These are phyloP conservation scores for Picathartes gymnocephalus DNA, from an alignment of 2,113 vertebrate species.

Conservation along the genomic window DNA sequence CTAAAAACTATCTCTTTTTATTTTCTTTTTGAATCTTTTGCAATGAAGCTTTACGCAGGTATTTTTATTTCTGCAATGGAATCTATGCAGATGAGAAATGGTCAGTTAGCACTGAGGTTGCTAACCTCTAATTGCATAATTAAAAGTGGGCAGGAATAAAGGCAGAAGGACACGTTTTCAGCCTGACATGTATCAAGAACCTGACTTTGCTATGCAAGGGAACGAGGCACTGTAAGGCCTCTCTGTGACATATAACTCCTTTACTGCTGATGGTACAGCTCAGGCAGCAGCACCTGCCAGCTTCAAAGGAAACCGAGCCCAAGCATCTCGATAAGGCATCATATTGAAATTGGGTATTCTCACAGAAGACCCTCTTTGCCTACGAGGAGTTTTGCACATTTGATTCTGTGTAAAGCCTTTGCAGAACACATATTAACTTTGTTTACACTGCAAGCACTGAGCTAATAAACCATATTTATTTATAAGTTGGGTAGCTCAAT, in stretches of 20 bases:
- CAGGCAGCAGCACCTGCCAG: neutral
- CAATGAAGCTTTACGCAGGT: neutral
- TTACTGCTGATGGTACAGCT: neutral
- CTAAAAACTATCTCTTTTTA: neutral
- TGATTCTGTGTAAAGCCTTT: neutral
- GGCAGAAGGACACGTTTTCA: neutral
- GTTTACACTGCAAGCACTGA: neutral
- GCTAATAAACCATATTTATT: neutral
- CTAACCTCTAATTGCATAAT: neutral
- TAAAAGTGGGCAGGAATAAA: neutral
- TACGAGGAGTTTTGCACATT: neutral
- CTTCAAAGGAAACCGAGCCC: fast-evolving
- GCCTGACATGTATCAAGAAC: neutral
- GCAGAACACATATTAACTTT: neutral
- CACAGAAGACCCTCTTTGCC: neutral
- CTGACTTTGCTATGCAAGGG: neutral
- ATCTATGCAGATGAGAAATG: neutral
- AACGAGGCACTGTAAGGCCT: fast-evolving
- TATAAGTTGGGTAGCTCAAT: neutral
- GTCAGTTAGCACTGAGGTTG: neutral
- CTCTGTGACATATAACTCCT: fast-evolving
- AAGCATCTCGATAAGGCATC: neutral
- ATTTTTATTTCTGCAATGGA: neutral
- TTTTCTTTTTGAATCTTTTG: neutral
- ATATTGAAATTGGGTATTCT: neutral